A percentile compares a stretch with the other conserved stretches of the same genome.
Conservation (phyloP, 92 coral and sea anemone species). For the Epizoanthus illoricatus region DNA sequence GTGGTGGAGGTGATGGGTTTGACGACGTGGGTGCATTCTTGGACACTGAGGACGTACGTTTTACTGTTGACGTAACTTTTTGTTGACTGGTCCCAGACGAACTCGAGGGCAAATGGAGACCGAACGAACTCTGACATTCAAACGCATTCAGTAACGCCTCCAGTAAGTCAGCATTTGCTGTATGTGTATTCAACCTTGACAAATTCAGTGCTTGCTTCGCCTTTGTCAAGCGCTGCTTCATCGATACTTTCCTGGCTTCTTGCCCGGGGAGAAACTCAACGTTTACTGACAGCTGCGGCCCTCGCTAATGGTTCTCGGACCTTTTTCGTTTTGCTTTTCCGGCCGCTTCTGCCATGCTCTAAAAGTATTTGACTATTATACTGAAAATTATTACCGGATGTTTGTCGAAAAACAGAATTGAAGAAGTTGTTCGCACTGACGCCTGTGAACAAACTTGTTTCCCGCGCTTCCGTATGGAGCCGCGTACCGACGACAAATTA, state of each 20-base stretch:
- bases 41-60: not conserved
- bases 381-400: too few relatives aligned
- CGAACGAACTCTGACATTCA: not conserved
- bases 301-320: not conserved
- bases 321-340: not conserved
- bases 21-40: not conserved
- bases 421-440: too few relatives aligned
- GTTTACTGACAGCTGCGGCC: not conserved
- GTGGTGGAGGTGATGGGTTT: too few relatives aligned
- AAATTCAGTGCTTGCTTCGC: not conserved
- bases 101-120: not conserved
- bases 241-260: not conserved
- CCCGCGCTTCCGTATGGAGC: too few relatives aligned
- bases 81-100: not conserved
- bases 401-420: too few relatives aligned
- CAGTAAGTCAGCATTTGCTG: not conserved
- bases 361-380: not conserved
- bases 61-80: not conserved
- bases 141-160: not conserved
- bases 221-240: not conserved
- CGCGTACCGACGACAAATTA: too few relatives aligned
- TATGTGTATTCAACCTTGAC: not conserved
- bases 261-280: constrained; percentile 16
- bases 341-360: not conserved
- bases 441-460: too few relatives aligned